These are phyloP conservation scores for Epinephelus coioides DNA, from an alignment of 2,797 vertebrate genomes.

Conservation along the genomic window DNA sequence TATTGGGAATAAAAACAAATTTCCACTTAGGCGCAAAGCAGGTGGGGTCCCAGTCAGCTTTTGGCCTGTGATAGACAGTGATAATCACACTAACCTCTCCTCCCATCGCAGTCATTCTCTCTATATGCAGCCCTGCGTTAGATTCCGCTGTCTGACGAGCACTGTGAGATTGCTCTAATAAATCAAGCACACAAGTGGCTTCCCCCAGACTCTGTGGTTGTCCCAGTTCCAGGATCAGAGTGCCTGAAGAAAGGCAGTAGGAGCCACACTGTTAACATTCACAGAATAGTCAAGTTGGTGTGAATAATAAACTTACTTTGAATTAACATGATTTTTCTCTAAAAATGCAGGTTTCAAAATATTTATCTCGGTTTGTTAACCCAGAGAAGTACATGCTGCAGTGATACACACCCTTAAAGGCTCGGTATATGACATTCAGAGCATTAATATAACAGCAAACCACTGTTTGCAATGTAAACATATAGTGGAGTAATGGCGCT, in stretches of 20 bases:
- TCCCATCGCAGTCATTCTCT: slow-evolving; percentile 9
- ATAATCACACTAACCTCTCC: slow-evolving; percentile 37
- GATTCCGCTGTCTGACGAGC: slow-evolving; percentile 10
- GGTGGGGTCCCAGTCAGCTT: slow-evolving; percentile 5
- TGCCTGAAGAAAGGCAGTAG: slow-evolving; percentile 5
- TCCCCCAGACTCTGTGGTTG: slow-evolving; percentile 27
- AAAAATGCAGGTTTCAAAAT: neutral
- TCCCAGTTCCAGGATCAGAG: slow-evolving; percentile 40
- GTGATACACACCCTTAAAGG: too few species aligned
- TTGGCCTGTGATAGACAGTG: slow-evolving; percentile 20
- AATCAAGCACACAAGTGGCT: slow-evolving; percentile 33
- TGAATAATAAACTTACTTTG: neutral
- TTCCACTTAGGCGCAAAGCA: slow-evolving; percentile 25
- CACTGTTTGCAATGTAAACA: too few species aligned
- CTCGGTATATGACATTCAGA: too few species aligned
- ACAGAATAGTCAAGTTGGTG: neutral
- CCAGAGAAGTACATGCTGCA: neutral
- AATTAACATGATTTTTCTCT: neutral
- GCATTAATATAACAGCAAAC: too few species aligned
- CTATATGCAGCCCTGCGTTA: neutral
- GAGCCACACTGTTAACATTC: slow-evolving; percentile 12
- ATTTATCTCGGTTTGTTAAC: slow-evolving; percentile 8
- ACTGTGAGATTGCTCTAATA: slow-evolving; percentile 28
- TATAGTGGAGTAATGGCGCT: too few species aligned
- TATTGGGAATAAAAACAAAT: slow-evolving; percentile 12